Evolutionary conservation across 1,140 invertebrate species (phyloP), one percentile per base, ranked within the genome.

Genomic region (Trissolcus basalis): DNA sequence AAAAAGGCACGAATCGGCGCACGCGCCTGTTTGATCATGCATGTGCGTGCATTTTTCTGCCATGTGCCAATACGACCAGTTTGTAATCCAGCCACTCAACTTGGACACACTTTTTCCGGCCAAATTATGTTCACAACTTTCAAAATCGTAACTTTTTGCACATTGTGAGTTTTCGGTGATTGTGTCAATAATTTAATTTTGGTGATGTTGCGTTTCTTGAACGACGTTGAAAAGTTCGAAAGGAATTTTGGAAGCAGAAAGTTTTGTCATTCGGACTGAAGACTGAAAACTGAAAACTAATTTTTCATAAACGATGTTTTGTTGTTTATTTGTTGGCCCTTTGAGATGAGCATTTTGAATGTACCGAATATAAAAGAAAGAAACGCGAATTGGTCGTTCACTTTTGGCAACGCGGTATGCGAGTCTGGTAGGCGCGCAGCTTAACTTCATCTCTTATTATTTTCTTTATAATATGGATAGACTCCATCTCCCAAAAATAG

Each of bases 401-500:
- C 54, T 76, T 70, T 70, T 67, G 67, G 61, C 73, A 67, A 77
- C 63, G 58, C 58, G 72, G 65, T 69, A 76, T 76, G 72, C 48
- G 48, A 67, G 63, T 75, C 51, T 63, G 71, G 51, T 75, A 75
- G 58, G 71, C 58, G 19, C 36, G 15, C 1, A 63, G 71, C 63
- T 65, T 63, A 67, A 48, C 64, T 53, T 67, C 45, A 35, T 77
- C 72, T 75, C 70, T 73, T 78, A 77, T 80, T 82, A 78, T 77
- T 83, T 84, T 83, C 74, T 80, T 81, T 83, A 74, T 65, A 80
- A 83, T 83, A 85, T 81, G 72, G 53, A 79, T 63, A 80, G 63
- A 71, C 78, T 79, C 47, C 72, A 60, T 85, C 78, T 76, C 65
- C 81, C 76, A 80, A 85, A 86, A 86, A 86, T 86, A 86, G 82